phyloP scores from a whole-genome alignment of 2,888 invertebrate genomes.

The Eurytoma adleriae region DNA sequence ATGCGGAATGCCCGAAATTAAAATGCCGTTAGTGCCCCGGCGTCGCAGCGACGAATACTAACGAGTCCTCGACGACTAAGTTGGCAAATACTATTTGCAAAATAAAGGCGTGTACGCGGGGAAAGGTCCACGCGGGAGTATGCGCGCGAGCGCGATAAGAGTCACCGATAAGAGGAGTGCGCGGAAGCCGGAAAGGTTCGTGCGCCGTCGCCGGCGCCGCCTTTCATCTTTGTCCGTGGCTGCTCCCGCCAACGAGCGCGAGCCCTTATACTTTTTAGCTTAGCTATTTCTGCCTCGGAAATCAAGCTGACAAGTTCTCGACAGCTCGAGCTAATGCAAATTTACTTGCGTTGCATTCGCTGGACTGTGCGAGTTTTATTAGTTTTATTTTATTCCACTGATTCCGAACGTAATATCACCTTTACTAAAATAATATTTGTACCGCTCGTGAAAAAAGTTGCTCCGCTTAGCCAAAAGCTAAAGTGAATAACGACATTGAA shows the following conservation, averaged over 20 bases:
- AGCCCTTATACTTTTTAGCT: neutral
- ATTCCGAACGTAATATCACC: no score
- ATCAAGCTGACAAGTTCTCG: neutral
- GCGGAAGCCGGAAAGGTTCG: slow-evolving; percentile 22
- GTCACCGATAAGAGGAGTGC: slow-evolving; percentile 28
- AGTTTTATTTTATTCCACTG: no score
- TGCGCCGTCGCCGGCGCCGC: neutral
- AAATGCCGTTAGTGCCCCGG: slow-evolving; percentile 64
- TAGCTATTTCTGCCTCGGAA: neutral
- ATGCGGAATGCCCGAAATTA: slow-evolving; percentile 65
- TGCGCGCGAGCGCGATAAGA: slow-evolving; percentile 29
- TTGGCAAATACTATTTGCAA: slow-evolving; percentile 69
- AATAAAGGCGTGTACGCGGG: slow-evolving; percentile 61
- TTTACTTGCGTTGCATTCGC: no score
- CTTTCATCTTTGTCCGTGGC: neutral
- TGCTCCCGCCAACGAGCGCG: neutral
- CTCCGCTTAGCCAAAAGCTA: no score
- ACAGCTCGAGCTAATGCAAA: slow-evolving; percentile 1
- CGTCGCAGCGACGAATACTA: slow-evolving; percentile 64
- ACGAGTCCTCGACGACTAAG: slow-evolving; percentile 61
- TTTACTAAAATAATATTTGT: no score
- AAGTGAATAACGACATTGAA: no score
- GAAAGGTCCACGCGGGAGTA: neutral
- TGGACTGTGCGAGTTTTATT: no score
- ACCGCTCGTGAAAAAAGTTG: no score